Conservation (phyloP, 2,888 invertebrate species). For the Hyppa rectilinea region DNA sequence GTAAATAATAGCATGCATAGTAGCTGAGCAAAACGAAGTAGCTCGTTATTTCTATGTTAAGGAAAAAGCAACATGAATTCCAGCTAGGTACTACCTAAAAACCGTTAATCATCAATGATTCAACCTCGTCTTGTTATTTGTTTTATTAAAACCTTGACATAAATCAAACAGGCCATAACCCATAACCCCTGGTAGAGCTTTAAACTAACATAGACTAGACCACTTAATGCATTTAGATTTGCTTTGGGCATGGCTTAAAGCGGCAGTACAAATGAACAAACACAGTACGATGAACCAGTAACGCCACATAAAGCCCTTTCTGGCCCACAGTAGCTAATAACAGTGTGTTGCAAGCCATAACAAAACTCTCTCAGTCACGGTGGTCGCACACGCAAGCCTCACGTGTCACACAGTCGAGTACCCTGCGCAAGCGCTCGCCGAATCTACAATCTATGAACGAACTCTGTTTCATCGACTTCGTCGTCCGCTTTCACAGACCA, state of each 20-base stretch:
- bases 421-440: conserved; percentile 62
- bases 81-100: not conserved
- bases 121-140: conserved; percentile 12
- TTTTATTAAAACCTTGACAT: conserved; percentile 21
- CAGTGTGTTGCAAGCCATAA: conserved; percentile 73
- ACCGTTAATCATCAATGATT: conserved; percentile 24
- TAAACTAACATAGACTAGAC: not conserved
- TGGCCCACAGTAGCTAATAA: conserved; percentile 57
- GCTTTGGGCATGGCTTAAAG: not conserved
- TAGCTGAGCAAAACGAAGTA: not conserved
- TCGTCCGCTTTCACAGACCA: conserved; percentile 56
- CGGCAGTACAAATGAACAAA: conserved; percentile 14
- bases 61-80: conserved; percentile 28
- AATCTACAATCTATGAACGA: conserved; percentile 53
- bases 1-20: conserved; percentile 17
- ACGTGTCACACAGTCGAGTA: conserved; percentile 81
- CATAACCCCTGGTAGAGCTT: not conserved
- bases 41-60: conserved; percentile 8
- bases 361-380: conserved; percentile 82
- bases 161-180: not conserved
- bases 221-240: conserved; percentile 4
- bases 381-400: conserved; percentile 76
- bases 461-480: conserved; percentile 32
- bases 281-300: conserved; percentile 43
- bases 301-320: conserved; percentile 65